Conservation (phyloP, 1,140 invertebrate species). For the Parapsyche elsis region DNA sequence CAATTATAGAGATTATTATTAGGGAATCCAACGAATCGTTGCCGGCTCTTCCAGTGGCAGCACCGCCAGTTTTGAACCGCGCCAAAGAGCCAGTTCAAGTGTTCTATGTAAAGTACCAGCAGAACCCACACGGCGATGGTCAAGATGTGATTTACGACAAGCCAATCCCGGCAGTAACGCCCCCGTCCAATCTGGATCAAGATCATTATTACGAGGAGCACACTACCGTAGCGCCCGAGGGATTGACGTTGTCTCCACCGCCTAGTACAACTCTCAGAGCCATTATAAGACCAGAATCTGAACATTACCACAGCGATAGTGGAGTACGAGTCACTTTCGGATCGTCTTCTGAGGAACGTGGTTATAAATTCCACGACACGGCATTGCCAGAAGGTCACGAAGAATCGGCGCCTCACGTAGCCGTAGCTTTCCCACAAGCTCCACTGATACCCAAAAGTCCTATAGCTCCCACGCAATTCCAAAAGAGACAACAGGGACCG, state of each 20-base stretch:
- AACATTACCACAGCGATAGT: constrained; percentile 79
- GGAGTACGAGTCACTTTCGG: constrained; percentile 82
- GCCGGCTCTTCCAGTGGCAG: constrained; percentile 72
- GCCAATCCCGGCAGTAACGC: constrained; percentile 79
- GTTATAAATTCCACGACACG: constrained; percentile 67
- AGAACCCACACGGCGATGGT: constrained; percentile 75
- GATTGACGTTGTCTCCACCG: constrained; percentile 66
- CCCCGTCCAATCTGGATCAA: constrained; percentile 72
- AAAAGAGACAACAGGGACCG: constrained; percentile 56
- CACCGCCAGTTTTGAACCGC: constrained; percentile 67
- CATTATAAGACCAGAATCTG: constrained; percentile 85
- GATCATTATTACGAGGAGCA: constrained; percentile 67
- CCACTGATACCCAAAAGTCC: constrained; percentile 57
- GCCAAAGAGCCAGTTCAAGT: constrained; percentile 88
- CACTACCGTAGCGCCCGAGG: constrained; percentile 63
- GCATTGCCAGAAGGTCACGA: constrained; percentile 67
- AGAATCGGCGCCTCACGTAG: constrained; percentile 70
- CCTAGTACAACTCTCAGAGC: constrained; percentile 81
- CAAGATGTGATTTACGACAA: constrained; percentile 81
- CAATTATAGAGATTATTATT: constrained; percentile 91
- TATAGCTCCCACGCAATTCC: constrained; percentile 43
- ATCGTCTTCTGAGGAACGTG: constrained; percentile 65
- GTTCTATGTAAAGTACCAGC: constrained; percentile 90
- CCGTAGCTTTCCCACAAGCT: constrained; percentile 69
- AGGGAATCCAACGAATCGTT: constrained; percentile 87